These are phyloP conservation scores for Laterallus jamaicensis DNA, from an alignment of 2,113 vertebrate genomes.

Conservation along the genomic window DNA sequence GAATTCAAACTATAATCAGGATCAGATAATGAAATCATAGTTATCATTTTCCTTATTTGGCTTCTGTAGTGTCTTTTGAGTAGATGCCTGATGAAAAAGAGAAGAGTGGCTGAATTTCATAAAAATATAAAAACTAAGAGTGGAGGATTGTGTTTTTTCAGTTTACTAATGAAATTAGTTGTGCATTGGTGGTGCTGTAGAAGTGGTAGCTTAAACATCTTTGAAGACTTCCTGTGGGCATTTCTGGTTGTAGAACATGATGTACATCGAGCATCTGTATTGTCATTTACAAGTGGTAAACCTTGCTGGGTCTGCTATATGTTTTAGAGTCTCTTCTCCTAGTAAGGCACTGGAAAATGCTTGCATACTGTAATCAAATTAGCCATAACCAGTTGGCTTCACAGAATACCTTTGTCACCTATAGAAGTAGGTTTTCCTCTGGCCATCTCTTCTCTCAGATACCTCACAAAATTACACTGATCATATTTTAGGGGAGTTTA, in stretches of 20 bases:
- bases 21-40: neutral
- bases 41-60: neutral
- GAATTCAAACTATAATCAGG: neutral
- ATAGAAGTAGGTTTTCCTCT: constrained; percentile 13
- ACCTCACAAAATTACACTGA: constrained; percentile 27
- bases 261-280: neutral
- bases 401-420: neutral
- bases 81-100: neutral
- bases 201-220: neutral
- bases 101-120: neutral
- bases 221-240: neutral
- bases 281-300: neutral
- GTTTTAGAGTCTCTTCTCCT: neutral
- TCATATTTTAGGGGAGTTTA: constrained; percentile 46
- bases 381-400: neutral
- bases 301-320: neutral
- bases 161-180: neutral
- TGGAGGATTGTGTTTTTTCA: neutral
- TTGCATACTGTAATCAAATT: neutral
- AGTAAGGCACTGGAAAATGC: neutral
- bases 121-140: neutral
- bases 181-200: neutral
- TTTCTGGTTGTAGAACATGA: neutral
- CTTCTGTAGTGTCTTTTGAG: neutral
- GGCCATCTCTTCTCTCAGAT: neutral